Conservation (phyloP, 2,113 vertebrate genomes). For the Xiphias gladius region DNA sequence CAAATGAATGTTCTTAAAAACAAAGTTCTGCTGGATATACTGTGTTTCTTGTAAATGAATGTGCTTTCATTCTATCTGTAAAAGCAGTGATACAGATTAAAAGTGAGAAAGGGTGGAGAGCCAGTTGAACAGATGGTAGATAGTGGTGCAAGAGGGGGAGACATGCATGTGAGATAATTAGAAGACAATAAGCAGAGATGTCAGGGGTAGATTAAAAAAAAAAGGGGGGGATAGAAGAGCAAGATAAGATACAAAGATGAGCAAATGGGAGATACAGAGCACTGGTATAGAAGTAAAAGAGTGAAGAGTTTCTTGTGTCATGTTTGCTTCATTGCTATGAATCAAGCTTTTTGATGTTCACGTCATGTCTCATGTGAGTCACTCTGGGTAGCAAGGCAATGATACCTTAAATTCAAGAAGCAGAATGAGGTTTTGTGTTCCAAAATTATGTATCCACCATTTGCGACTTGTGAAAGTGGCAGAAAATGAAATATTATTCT, state of each 20-base stretch:
- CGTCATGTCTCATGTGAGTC: neutral
- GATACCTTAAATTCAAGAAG: conserved; percentile 4
- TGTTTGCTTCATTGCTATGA: conserved; percentile 25
- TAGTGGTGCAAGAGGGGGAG: conserved; percentile 10
- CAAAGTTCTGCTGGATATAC: neutral
- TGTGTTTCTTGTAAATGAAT: neutral
- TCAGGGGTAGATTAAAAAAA: conserved; percentile 26
- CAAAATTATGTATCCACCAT: neutral
- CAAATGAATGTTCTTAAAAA: neutral
- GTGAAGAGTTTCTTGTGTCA: conserved; percentile 4
- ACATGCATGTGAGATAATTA: conserved; percentile 55
- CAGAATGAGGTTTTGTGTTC: neutral
- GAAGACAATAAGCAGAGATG: conserved; percentile 47
- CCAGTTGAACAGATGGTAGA: conserved; percentile 39
- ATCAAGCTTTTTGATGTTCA: conserved; percentile 27
- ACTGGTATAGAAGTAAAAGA: neutral
- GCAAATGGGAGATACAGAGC: conserved; percentile 11
- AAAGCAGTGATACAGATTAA: conserved; percentile 1
- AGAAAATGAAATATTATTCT: conserved; percentile 1
- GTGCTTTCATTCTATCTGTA: neutral
- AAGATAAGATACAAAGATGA: conserved; percentile 36
- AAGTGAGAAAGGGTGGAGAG: conserved; percentile 12
- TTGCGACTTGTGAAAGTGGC: neutral
- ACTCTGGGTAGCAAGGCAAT: neutral
- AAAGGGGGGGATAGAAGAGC: conserved; percentile 30